Evolutionary conservation across 2,113 vertebrate species (phyloP), one percentile per base, ranked within the genome.

Genomic region (Notarius quadriscutis): DNA sequence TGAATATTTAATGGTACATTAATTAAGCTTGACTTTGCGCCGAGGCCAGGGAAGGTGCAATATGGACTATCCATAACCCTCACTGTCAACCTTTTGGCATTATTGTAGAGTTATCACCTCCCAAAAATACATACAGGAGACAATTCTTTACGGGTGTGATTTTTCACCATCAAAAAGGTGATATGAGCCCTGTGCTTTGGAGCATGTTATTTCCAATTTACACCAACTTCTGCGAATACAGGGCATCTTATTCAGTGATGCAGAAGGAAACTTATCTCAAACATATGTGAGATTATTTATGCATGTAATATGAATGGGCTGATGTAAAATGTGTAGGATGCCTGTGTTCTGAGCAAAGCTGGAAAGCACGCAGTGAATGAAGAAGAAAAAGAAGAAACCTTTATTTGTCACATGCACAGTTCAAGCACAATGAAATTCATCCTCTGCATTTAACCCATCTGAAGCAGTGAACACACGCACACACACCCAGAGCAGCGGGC

Each of bases 1-100:
- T 94, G 51, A 92, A 94, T 92, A 87, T 95, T 94, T 94, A 93
- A 95, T 94, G 91, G 90, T 88, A 89, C 90, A 93, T 94, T 94
- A 94, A 93, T 94, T 92, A 94, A 75, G 78, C 90, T 93, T 87
- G 90, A 92, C 85, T 92, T 89, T 77, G 86, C 89, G 79, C 85
- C 82, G 12, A 88, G 89, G 86, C 92, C 85, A 89, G 81, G 87
- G 88, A 91, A 93, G 89, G 89, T 93, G 91, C 67, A 87, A 92
- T 91, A 71, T 75, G 74, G 88, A 92, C 90, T 92, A 91, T 93
- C 89, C 89, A 78, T 90, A 89, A 86, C 84, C 77, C 80, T 88
- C 85, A 86, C 89, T 90, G 90, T 90, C 91, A 91, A 83, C 88
- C 67, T 48, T 57, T 69, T 65, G 63, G 88, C 84, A 75, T 81